phyloP scores from a whole-genome alignment of 2,888 invertebrate genomes.

The Eupithecia centaureata region DNA sequence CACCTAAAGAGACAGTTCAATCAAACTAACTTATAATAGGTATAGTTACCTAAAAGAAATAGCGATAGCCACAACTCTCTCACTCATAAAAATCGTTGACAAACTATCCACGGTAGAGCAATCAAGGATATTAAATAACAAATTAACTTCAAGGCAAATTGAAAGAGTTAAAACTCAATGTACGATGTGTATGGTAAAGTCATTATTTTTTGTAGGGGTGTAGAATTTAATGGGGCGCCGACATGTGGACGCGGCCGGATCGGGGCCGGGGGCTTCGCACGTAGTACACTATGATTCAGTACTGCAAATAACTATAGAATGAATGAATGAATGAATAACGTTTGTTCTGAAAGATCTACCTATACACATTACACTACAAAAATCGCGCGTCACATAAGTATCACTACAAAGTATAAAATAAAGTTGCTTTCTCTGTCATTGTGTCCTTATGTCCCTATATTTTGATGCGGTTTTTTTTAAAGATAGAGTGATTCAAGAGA shows the following conservation, averaged over 20 bases:
- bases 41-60: too few species aligned
- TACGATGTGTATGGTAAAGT: slow-evolving; percentile 70
- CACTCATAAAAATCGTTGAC: slow-evolving; percentile 24
- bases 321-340: too few species aligned
- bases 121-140: slow-evolving; percentile 49
- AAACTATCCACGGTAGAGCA: slow-evolving; percentile 28
- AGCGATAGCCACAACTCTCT: slow-evolving; percentile 8
- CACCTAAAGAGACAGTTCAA: neutral
- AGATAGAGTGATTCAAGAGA: too few species aligned
- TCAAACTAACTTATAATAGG: too few species aligned
- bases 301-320: slow-evolving; percentile 12
- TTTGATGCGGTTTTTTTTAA: too few species aligned
- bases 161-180: slow-evolving; percentile 60
- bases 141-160: slow-evolving; percentile 60
- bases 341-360: too few species aligned
- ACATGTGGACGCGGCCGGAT: slow-evolving; percentile 64
- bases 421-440: too few species aligned
- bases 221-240: slow-evolving; percentile 71
- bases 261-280: slow-evolving; percentile 11
- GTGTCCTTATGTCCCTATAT: too few species aligned
- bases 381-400: too few species aligned
- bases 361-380: too few species aligned
- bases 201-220: slow-evolving; percentile 80
- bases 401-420: too few species aligned
- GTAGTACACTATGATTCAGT: slow-evolving; percentile 37